Conservation (phyloP, 2,113 vertebrate genomes). For the Eretmochelys imbricata region DNA sequence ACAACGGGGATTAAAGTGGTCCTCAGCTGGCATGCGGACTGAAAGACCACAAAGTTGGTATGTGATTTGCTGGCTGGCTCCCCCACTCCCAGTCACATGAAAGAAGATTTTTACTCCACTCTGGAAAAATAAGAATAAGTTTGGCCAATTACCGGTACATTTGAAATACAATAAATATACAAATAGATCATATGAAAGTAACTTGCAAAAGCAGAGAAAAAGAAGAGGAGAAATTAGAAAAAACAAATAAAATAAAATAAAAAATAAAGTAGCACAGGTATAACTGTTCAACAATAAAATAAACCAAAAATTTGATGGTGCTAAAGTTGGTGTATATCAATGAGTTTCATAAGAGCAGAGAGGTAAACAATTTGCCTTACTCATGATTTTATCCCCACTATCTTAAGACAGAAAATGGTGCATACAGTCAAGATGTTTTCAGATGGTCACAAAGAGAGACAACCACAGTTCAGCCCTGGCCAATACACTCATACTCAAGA, state of each 20-base stretch:
- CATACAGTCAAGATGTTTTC: not conserved
- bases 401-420: slow-evolving; percentile 15
- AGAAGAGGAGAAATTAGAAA: not conserved
- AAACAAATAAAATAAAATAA: not conserved
- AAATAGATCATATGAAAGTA: not conserved
- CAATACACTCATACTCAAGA: not conserved
- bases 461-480: not conserved
- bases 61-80: not conserved
- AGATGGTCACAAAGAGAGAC: not conserved
- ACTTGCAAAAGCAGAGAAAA: slow-evolving; percentile 11
- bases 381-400: not conserved
- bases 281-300: slow-evolving; percentile 9
- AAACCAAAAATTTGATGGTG: not conserved
- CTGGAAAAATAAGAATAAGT: not conserved
- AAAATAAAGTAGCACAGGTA: not conserved
- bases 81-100: not conserved
- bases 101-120: not conserved
- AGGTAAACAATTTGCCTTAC: not conserved
- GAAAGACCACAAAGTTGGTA: not conserved
- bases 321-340: not conserved
- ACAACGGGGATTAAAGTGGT: not conserved
- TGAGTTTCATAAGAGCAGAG: not conserved
- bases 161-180: not conserved
- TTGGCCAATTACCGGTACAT: not conserved
- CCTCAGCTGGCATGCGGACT: not conserved